Percentiles rank a stretch among this genome's conserved stretches.
Conservation (phyloP, 2,888 invertebrate genomes). For the Melanophora roralis region DNA sequence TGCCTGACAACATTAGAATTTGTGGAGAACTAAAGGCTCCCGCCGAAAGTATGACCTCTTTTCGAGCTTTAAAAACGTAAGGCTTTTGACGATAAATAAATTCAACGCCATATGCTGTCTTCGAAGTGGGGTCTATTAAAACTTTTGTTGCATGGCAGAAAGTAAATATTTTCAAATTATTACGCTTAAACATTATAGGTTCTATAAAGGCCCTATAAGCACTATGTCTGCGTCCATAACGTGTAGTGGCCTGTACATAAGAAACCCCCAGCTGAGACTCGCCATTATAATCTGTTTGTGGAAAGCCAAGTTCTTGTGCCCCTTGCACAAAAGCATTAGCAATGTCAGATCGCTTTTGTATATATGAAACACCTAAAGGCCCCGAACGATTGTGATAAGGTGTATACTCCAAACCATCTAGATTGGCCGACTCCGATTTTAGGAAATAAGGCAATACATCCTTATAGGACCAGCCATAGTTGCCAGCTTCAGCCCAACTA, state of each 20-base stretch:
- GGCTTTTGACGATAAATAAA: constrained; percentile 79
- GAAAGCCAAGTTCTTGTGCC: constrained; percentile 81
- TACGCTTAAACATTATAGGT: constrained; percentile 78
- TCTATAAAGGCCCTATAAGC: constrained; percentile 82
- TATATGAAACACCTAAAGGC: constrained; percentile 80
- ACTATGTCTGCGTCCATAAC: constrained; percentile 80
- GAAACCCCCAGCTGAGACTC: constrained; percentile 81
- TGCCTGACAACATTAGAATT: constrained; percentile 91
- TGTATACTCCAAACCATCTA: constrained; percentile 77
- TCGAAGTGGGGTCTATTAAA: constrained; percentile 80
- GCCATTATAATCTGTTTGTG: constrained; percentile 83
- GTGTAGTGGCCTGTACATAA: constrained; percentile 80
- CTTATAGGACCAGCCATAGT: constrained; percentile 83
- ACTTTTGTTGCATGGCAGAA: constrained; percentile 81
- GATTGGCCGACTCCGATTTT: constrained; percentile 79
- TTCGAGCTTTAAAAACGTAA: constrained; percentile 80
- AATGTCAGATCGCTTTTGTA: constrained; percentile 78
- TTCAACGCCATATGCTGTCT: constrained; percentile 82
- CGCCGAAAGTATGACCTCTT: constrained; percentile 88
- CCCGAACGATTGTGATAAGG: constrained; percentile 81
- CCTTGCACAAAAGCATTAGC: constrained; percentile 80
- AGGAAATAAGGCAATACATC: constrained; percentile 80
- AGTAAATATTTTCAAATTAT: constrained; percentile 82
- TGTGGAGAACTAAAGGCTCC: constrained; percentile 92
- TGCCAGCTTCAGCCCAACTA: constrained; percentile 81